Conservation (phyloP, 2,888 invertebrate species). For the Eupithecia exiguata region DNA sequence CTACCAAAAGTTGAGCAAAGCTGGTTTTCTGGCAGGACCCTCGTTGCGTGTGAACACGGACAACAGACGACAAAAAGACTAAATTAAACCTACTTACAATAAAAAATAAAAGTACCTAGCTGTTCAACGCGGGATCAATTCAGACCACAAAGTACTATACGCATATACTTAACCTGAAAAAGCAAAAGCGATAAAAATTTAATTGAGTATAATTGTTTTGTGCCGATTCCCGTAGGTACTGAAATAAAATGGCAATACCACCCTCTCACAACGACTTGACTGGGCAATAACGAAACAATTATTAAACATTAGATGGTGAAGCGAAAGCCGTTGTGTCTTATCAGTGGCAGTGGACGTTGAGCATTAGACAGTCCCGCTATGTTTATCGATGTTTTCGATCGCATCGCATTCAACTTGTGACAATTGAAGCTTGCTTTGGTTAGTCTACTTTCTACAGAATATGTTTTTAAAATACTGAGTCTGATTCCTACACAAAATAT, state of each 20-base stretch:
- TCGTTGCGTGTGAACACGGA: too few species aligned
- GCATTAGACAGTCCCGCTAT: neutral
- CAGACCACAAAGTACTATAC: too few species aligned
- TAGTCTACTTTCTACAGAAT: constrained; percentile 26
- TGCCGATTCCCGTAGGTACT: neutral
- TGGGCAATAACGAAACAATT: neutral
- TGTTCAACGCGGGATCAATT: too few species aligned
- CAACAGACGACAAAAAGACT: too few species aligned
- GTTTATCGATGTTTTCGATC: constrained; percentile 12
- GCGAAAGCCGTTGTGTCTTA: neutral
- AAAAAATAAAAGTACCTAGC: too few species aligned
- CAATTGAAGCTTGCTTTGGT: constrained; percentile 34
- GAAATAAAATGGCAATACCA: neutral
- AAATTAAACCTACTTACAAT: too few species aligned
- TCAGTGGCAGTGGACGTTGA: neutral
- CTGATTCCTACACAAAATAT: too few species aligned
- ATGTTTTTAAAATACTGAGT: neutral
- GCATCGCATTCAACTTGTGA: constrained; percentile 16
- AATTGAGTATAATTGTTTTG: neutral
- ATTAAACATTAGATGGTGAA: neutral
- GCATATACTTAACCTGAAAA: neutral
- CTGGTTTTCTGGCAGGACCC: too few species aligned
- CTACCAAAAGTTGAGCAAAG: too few species aligned
- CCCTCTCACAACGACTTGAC: neutral
- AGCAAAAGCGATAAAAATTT: neutral